Conservation (phyloP, 2,797 vertebrate species). For the Rousettus madagascariensis region DNA sequence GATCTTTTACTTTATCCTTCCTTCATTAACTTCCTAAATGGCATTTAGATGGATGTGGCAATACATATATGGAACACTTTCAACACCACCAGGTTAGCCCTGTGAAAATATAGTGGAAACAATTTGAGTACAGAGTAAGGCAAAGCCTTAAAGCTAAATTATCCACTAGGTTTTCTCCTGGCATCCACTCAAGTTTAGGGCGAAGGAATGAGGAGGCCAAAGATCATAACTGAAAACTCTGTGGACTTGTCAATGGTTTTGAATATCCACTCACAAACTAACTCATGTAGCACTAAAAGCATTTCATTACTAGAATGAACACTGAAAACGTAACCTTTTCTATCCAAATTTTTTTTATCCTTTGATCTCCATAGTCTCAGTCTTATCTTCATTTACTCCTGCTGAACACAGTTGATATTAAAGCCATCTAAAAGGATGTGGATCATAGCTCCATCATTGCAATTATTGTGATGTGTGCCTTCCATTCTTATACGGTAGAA, state of each 20-base stretch:
- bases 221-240: background rate
- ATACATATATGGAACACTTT: background rate
- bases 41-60: background rate
- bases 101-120: background rate
- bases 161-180: background rate
- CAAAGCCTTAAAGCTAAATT: background rate
- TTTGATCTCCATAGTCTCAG: background rate
- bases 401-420: background rate
- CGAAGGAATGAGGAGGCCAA: background rate
- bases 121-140: background rate
- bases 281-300: background rate
- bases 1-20: background rate
- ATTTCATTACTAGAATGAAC: background rate
- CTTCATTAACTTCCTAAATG: background rate
- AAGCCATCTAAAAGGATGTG: background rate
- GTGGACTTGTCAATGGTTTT: background rate
- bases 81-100: background rate
- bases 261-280: background rate
- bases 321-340: background rate
- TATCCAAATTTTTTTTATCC: background rate
- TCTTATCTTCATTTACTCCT: background rate
- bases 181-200: background rate
- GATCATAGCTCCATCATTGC: background rate
- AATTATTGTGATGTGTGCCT: conserved; percentile 53
- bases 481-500: conserved; percentile 47